Conservation (phyloP, 2,888 invertebrate species). For the Euzophera pinguis region DNA sequence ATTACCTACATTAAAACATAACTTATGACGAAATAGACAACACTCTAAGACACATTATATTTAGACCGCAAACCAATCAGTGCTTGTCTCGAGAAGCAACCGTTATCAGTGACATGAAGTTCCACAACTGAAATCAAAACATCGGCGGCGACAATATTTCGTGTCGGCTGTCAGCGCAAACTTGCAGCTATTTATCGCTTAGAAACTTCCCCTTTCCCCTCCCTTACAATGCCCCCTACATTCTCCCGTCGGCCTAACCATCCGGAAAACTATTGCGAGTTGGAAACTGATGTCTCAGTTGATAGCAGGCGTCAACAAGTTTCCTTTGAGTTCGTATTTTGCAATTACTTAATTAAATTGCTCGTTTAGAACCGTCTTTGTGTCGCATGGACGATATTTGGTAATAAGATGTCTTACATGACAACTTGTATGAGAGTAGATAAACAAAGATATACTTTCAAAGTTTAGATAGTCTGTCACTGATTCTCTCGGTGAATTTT, state of each 20-base stretch:
- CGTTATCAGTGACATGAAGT: constrained; percentile 7
- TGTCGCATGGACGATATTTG: no score
- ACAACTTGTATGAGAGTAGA: no score
- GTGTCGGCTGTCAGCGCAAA: constrained; percentile 39
- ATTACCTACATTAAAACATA: no score
- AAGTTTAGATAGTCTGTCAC: no score
- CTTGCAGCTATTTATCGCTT: constrained; percentile 41
- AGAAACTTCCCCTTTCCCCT: constrained; percentile 30
- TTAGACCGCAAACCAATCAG: neutral
- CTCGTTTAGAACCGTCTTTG: neutral
- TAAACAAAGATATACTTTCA: no score
- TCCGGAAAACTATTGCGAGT: constrained; percentile 40
- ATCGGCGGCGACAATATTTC: constrained; percentile 34
- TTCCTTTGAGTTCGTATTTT: constrained; percentile 20
- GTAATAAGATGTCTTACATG: no score
- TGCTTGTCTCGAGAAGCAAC: neutral
- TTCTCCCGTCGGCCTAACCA: constrained; percentile 22
- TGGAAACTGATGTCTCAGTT: constrained; percentile 40
- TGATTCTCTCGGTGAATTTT: no score
- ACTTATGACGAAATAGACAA: no score
- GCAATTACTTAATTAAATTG: constrained; percentile 5
- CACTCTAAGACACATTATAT: no score
- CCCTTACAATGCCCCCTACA: constrained; percentile 3
- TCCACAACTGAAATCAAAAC: constrained; percentile 34
- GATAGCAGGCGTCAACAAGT: constrained; percentile 40